Conservation (phyloP, 2,888 invertebrate genomes). For the Siphlonurus alternatus region DNA sequence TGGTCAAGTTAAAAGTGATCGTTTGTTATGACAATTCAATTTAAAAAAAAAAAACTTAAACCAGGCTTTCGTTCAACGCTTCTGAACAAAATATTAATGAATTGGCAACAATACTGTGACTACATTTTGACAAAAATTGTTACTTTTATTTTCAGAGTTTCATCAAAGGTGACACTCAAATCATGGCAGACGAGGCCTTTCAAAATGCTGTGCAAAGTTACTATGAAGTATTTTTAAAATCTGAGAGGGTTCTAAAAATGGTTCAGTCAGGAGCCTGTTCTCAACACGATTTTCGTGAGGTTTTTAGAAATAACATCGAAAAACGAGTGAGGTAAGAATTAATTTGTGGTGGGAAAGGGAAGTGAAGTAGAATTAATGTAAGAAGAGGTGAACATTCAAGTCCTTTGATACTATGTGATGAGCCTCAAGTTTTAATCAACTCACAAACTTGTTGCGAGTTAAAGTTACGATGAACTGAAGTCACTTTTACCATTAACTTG, state of each 20-base stretch:
- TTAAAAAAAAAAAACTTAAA: too few relatives aligned
- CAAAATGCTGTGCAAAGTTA: slow-evolving; percentile 96
- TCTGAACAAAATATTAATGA: too few relatives aligned
- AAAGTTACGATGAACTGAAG: too few relatives aligned
- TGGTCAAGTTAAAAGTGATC: too few relatives aligned
- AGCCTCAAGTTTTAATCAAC: not conserved
- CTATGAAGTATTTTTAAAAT: slow-evolving; percentile 90
- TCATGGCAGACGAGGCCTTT: slow-evolving; percentile 95
- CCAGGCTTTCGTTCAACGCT: too few relatives aligned
- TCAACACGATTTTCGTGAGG: slow-evolving; percentile 96
- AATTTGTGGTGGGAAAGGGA: too few relatives aligned
- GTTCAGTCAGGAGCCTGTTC: slow-evolving; percentile 97
- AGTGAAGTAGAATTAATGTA: not conserved
- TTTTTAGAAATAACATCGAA: slow-evolving; percentile 95
- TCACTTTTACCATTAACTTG: too few relatives aligned
- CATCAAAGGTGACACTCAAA: slow-evolving; percentile 96
- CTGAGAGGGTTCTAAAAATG: slow-evolving; percentile 91
- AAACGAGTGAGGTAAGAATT: slow-evolving; percentile 77
- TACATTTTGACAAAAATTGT: too few relatives aligned
- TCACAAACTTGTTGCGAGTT: not conserved
- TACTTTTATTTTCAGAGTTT: slow-evolving; percentile 74
- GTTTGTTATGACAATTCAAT: too few relatives aligned
- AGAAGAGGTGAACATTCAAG: not conserved
- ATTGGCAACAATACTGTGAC: too few relatives aligned
- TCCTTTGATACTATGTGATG: not conserved